Base-by-base conservation (phyloP, 1,140 invertebrate genomes). In the Drosophila fuyamai region DNA sequence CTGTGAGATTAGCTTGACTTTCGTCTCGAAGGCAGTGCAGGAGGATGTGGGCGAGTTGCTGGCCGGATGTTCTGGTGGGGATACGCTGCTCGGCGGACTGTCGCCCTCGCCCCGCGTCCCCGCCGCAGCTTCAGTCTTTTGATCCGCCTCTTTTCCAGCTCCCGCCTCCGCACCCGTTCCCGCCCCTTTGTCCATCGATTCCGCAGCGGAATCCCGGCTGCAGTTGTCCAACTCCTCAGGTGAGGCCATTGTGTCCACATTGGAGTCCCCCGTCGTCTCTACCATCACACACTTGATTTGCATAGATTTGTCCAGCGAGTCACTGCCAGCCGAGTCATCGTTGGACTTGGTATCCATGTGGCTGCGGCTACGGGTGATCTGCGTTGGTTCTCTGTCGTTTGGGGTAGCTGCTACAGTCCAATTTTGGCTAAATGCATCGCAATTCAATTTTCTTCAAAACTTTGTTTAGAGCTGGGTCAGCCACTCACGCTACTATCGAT, bases 231-330 rank as follows among this genome's bases (percentile, higher is more conserved):
- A 32, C 57, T 76, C 85, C 48, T 40, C 67, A 16, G 61, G 14
- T 32, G 60, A 51, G 38, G 61, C 38, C 12, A 38, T 29, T 10
- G 58, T 23, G 13, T 61, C 58, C 50, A 35, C 40, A 6, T 10
- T 35, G 38, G 44, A 67, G 32, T 51, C 48, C 10, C 70, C 55
- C 36, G 59, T 62, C 13, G 83, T 80, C 59, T 91, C 89, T 13
- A 82, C 89, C 78, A 91, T 91, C 47, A 91, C 90, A 53, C 89
- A 91, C 63, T 91, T 91, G 16, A 81, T 74, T 68, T 91, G 89
- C 85, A 91, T 86, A 36, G 89, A 91, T 78, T 90, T 91, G 63
- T 91, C 89, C 62, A 91, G 79, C 63, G 90, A 90, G 41, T 88
- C 83, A 36, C 83, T 88, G 65, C 83, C 83, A 73, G 76, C 83